Evolutionary conservation across 2,113 vertebrate species (phyloP).

Genomic region (Gracilinanus agilis): DNA sequence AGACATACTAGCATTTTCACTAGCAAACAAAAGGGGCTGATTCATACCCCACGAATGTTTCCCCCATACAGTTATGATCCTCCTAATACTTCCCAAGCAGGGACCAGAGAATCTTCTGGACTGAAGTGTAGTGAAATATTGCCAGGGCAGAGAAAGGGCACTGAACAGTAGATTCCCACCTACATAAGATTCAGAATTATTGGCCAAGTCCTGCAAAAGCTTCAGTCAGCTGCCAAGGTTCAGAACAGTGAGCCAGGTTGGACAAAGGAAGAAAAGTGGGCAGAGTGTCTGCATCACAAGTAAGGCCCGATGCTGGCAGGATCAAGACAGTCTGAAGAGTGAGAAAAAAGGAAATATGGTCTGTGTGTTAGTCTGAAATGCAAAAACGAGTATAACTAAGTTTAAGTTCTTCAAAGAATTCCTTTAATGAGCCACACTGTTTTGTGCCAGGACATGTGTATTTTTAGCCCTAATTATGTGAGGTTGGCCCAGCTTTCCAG

Average conservation of each 20-base stretch:
- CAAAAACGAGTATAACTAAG: neutral
- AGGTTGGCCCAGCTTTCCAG: neutral
- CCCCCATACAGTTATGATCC: neutral
- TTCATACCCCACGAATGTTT: neutral
- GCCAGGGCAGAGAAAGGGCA: neutral
- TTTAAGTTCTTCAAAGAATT: neutral
- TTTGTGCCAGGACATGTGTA: conserved; percentile 7
- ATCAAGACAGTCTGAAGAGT: neutral
- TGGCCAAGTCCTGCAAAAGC: neutral
- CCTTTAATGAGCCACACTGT: neutral
- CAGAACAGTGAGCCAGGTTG: neutral
- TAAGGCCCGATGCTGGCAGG: neutral
- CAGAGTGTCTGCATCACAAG: neutral
- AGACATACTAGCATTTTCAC: no score
- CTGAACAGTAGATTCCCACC: neutral
- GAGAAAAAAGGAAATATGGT: neutral
- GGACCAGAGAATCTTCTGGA: neutral
- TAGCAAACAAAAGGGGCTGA: no score
- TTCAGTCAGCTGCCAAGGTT: neutral
- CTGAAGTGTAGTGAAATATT: neutral
- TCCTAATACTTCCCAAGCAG: neutral
- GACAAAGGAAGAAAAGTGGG: neutral
- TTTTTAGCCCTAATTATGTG: neutral
- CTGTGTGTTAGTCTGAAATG: neutral
- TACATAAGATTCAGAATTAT: neutral